Evolutionary conservation across 2,797 vertebrate genomes (phyloP).

Genomic region (Pangasius djambal): DNA sequence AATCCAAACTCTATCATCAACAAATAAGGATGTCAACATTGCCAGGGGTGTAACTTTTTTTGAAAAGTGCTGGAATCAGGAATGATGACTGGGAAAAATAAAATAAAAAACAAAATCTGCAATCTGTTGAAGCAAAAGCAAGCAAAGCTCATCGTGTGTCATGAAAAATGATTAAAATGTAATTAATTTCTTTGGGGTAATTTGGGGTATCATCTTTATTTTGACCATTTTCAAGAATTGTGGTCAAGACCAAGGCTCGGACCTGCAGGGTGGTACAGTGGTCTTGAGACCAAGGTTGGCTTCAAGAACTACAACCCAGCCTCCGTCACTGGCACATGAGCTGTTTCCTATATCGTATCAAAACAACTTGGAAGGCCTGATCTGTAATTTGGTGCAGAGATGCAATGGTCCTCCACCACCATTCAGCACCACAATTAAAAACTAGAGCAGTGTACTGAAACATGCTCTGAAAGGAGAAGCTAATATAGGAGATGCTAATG

Average conservation of each 20-base stretch:
- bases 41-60: constrained; percentile 14
- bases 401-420: constrained; percentile 67
- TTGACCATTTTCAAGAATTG: background rate
- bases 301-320: background rate
- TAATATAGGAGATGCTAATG: constrained; percentile 71
- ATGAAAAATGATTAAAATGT: background rate
- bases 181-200: background rate
- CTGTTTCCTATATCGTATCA: constrained; percentile 47
- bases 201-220: background rate
- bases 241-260: background rate
- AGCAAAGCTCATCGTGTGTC: background rate
- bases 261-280: background rate
- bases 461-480: constrained; percentile 62
- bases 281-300: background rate
- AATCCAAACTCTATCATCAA: constrained; percentile 6
- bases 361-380: constrained; percentile 58
- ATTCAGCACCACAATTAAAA: constrained; percentile 74
- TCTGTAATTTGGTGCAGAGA: constrained; percentile 72
- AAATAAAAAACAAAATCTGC: background rate
- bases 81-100: constrained; percentile 1
- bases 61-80: background rate
- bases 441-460: constrained; percentile 55
- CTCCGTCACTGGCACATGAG: constrained; percentile 29
- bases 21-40: constrained; percentile 1
- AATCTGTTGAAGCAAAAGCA: background rate